These are phyloP conservation scores for Eupsilia transversa DNA, from an alignment of 2,888 invertebrate genomes.

Conservation along the genomic window DNA sequence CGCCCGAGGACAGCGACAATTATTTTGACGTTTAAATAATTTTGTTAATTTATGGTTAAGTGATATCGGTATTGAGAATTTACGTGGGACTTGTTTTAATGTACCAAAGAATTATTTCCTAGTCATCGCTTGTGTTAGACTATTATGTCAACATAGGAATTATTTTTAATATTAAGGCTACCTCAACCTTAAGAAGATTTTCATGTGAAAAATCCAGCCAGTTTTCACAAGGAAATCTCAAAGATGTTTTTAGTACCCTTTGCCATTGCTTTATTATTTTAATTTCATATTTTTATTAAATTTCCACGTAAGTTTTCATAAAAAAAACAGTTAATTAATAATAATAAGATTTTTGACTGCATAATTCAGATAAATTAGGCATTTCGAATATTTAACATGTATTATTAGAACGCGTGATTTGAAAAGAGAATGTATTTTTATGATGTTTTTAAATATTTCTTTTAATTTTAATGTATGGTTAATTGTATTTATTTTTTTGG, in stretches of 20 bases:
- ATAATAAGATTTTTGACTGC: constrained; percentile 76
- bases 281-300: neutral
- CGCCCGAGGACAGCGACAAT: constrained; percentile 78
- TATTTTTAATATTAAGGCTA: constrained; percentile 9
- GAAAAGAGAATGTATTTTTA: constrained; percentile 68
- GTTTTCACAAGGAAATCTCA: constrained; percentile 80
- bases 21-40: constrained; percentile 80
- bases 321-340: constrained; percentile 66
- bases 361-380: constrained; percentile 68
- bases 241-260: neutral
- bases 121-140: constrained; percentile 18
- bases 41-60: constrained; percentile 61
- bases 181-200: constrained; percentile 62
- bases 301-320: constrained; percentile 68
- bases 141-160: neutral
- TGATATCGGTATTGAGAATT: constrained; percentile 66
- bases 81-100: constrained; percentile 67
- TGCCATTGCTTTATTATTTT: constrained; percentile 12
- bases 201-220: constrained; percentile 83
- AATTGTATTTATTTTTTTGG: constrained; percentile 35
- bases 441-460: constrained; percentile 59
- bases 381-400: constrained; percentile 57
- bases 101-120: constrained; percentile 63
- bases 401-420: constrained; percentile 53
- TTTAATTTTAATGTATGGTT: constrained; percentile 24